A percentile compares a stretch with the other conserved stretches of the same genome.
Conservation (phyloP, 1,140 invertebrate genomes). For the Portunus trituberculatus region DNA sequence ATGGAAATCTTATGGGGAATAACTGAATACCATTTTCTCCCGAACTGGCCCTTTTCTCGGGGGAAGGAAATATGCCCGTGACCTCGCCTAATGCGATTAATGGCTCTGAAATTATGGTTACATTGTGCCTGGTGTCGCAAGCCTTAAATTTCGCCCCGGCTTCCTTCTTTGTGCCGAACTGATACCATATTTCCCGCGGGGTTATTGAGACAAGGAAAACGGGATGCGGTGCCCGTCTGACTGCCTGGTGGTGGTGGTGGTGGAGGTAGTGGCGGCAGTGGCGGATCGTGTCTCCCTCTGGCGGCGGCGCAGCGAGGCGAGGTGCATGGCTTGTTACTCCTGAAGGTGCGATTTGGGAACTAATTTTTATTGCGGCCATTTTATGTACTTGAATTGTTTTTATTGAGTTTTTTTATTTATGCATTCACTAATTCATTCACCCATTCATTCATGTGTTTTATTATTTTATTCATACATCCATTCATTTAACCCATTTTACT, state of each 20-base stretch:
- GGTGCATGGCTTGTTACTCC: no score
- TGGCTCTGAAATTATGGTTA: slow-evolving; percentile 72
- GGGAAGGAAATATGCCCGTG: slow-evolving; percentile 55
- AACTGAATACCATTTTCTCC: slow-evolving; percentile 65
- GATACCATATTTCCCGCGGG: slow-evolving; percentile 65
- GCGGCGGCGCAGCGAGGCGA: no score
- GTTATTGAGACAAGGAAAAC: slow-evolving; percentile 60
- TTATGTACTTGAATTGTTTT: no score
- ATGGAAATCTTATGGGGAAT: slow-evolving; percentile 73
- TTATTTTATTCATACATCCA: no score
- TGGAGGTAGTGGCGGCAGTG: not conserved
- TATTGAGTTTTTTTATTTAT: no score
- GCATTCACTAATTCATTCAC: no score
- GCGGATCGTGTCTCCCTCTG: no score
- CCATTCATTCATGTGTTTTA: no score
- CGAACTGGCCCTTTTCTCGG: not conserved
- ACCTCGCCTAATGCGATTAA: slow-evolving; percentile 71
- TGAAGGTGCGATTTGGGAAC: no score
- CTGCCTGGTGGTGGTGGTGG: not conserved
- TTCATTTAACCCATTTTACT: no score
- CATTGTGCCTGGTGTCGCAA: slow-evolving; percentile 64
- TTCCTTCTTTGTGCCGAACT: slow-evolving; percentile 58
- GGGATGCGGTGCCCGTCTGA: not conserved
- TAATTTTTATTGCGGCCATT: no score
- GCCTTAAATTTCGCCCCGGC: slow-evolving; percentile 52